Conservation (phyloP, 2,797 vertebrate genomes). For the Brachyalestes nurse region DNA sequence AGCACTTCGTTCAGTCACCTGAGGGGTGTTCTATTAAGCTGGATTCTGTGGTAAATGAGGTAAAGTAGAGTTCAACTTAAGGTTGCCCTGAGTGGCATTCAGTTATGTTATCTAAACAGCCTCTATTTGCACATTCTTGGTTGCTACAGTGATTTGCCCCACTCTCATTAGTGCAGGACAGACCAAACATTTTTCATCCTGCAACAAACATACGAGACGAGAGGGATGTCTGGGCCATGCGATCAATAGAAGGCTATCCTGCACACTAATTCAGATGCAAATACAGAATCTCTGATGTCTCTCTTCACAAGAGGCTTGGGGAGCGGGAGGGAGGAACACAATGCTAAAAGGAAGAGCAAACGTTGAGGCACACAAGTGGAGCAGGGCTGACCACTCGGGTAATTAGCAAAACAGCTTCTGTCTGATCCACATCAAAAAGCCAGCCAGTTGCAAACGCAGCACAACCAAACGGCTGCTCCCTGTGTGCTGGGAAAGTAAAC, state of each 20-base stretch:
- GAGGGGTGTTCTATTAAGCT: background rate
- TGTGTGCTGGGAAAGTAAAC: constrained; percentile 72
- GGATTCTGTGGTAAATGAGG: background rate
- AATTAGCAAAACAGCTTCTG: constrained; percentile 74
- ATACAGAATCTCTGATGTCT: constrained; percentile 53
- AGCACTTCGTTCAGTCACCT: constrained; percentile 65
- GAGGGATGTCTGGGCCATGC: constrained; percentile 36
- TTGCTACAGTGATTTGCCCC: background rate
- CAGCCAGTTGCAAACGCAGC: constrained; percentile 1
- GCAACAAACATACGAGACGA: constrained; percentile 12
- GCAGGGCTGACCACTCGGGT: constrained; percentile 64
- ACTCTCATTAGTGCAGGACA: constrained; percentile 21
- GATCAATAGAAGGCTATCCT: constrained; percentile 66
- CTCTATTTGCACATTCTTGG: background rate
- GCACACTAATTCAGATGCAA: constrained; percentile 71
- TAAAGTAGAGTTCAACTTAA: constrained; percentile 9
- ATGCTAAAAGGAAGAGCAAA: constrained; percentile 48
- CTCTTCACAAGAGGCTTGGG: constrained; percentile 3
- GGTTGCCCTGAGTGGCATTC: constrained; percentile 6
- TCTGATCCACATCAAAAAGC: constrained; percentile 69
- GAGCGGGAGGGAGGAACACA: constrained; percentile 4
- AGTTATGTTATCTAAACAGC: background rate
- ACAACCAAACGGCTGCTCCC: constrained; percentile 44
- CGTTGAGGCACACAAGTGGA: constrained; percentile 55
- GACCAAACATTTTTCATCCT: constrained; percentile 12